These are phyloP conservation scores for Coranthus polyacanthus DNA, from an alignment of 2,797 vertebrate species.

Conservation along the genomic window DNA sequence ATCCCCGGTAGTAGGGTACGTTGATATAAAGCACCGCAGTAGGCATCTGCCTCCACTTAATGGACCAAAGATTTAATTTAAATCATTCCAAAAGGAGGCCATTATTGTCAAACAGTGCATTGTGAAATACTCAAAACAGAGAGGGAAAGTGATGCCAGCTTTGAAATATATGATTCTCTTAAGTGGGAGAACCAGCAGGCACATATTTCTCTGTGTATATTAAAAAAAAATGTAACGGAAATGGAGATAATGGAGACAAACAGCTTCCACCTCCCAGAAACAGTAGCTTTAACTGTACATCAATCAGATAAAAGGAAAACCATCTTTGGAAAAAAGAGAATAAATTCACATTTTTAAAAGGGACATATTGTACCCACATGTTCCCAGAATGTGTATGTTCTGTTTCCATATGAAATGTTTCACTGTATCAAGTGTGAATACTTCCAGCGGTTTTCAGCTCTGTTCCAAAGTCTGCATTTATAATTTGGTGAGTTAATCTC, in stretches of 20 bases:
- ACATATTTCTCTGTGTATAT: constrained; percentile 16
- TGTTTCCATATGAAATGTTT: too few relatives aligned
- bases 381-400: too few relatives aligned
- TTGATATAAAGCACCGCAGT: constrained; percentile 22
- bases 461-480: too few relatives aligned
- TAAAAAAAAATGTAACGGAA: background rate
- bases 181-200: constrained; percentile 4
- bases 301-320: too few relatives aligned
- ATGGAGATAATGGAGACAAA: background rate
- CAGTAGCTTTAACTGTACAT: background rate
- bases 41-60: constrained; percentile 68
- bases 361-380: too few relatives aligned
- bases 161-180: constrained; percentile 8
- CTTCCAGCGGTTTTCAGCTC: too few relatives aligned
- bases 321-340: too few relatives aligned
- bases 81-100: constrained; percentile 19
- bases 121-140: constrained; percentile 30
- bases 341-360: too few relatives aligned
- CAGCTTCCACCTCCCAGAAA: background rate
- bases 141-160: constrained; percentile 2
- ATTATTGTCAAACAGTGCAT: constrained; percentile 10
- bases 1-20: constrained; percentile 1
- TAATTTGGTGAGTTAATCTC: too few relatives aligned
- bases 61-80: constrained; percentile 20
- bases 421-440: too few relatives aligned